A percentile compares a stretch with the other conserved stretches of the same genome.
Evolutionary conservation across 2,113 vertebrate species (phyloP).

Genomic region (Rhinoderma darwinii): DNA sequence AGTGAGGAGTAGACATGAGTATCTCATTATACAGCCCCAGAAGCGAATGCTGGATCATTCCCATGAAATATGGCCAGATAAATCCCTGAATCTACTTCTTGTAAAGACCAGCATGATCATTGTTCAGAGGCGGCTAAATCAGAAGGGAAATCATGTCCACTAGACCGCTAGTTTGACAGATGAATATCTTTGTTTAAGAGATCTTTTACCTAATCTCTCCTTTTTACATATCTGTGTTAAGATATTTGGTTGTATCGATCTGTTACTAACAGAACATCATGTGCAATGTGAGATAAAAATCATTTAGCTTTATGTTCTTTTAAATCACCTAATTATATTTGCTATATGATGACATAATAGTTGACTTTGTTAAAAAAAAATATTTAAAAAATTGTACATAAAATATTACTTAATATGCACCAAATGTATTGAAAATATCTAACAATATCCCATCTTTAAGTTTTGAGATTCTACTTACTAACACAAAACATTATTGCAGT

Average conservation of each 20-base stretch:
- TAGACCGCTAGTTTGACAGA: constrained; percentile 66
- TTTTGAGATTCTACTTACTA: not conserved
- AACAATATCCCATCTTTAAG: not conserved
- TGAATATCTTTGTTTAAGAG: constrained; percentile 60
- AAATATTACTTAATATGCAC: not conserved
- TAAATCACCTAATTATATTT: constrained; percentile 43
- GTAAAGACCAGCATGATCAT: constrained; percentile 57
- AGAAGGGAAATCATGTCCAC: constrained; percentile 59
- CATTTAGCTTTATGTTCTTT: constrained; percentile 8
- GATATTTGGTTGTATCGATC: constrained; percentile 30
- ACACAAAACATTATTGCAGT: not conserved
- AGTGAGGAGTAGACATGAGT: constrained; percentile 69
- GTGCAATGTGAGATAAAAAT: constrained; percentile 26
- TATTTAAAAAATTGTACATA: not conserved
- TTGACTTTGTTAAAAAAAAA: not conserved
- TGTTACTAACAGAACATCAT: constrained; percentile 32
- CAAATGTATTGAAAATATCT: not conserved
- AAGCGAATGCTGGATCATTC: constrained; percentile 67
- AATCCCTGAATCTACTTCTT: constrained; percentile 58
- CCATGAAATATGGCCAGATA: constrained; percentile 59
- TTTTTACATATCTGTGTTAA: constrained; percentile 20
- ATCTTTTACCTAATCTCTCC: constrained; percentile 53
- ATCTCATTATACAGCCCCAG: constrained; percentile 67
- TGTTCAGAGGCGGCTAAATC: constrained; percentile 61
- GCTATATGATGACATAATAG: constrained; percentile 31